Evolutionary conservation across 2,888 invertebrate genomes (phyloP), one percentile per base, ranked within the genome.

Genomic region (Cheiracanthium punctorium): DNA sequence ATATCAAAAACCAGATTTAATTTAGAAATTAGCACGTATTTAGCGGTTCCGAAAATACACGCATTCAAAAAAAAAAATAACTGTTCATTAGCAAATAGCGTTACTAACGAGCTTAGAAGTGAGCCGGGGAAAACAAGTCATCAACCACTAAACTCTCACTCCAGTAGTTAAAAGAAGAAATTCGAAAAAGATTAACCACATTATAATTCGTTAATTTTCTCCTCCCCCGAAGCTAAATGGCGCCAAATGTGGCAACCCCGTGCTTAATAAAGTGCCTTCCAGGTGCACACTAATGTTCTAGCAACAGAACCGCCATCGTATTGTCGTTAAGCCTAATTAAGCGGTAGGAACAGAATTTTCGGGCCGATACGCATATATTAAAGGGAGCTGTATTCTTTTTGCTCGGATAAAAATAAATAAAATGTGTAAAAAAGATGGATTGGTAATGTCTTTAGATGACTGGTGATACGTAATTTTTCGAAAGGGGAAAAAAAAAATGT

Each of bases 251-350:
- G 33, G 73, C 58, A 84, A 52, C 73, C 72, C 28, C 17, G 58
- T 65, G 67, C 73, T 84, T 84, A 67, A 79, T 84, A 84, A 84
- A 77, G 77, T 79, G 52, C 48, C 73, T 48, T 73, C 73, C 84
- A 84, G 84, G 84, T 84, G 73, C 52, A 73, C 73, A 64, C 76
- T 82, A 82, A 82, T 82, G 82, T 72, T 72, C 75, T 71, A 32
- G 32, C 29, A 29, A 33, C 58, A 24, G 52, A 81, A 70, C 76
- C 76, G 67, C 73, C 84, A 84, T 84, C 84, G 32, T 77, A 84
- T 84, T 84, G 77, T 84, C 84, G 84, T 84, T 84, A 84, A 24
- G 67, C 65, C 71, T 84, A 84, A 84, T 84, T 84, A 84, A 84
- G 84, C 77, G 58, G 58, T 72, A 32, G 24, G 41, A 48, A 52